Base-by-base conservation (phyloP, 2,888 invertebrate genomes). In the Catocala nupta region DNA sequence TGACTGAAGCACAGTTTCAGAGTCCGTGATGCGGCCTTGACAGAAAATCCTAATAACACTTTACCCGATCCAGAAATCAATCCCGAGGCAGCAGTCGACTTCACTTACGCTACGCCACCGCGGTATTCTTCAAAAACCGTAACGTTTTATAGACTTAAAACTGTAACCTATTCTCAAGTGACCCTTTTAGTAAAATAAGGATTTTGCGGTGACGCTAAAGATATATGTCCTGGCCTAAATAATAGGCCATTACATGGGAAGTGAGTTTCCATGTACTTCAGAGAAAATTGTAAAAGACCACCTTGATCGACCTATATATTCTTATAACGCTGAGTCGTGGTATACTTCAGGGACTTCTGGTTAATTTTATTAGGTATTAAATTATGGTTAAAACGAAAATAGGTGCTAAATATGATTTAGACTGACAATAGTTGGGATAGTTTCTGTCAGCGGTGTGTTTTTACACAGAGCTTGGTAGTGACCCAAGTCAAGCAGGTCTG, bases 211-310 rank as follows among this genome's bases (percentile, higher is more conserved):
- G 45, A 47, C 16, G 39, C 7, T 42, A 39, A 48, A 39, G 33
- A 33, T 44, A 49, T 59, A 52, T 52, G 51, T 48, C 44, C 33
- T 16, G 25, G 13, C 25, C 25, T 51, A 51, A 65, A 61, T 67
- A 54, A 61, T 56, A 42, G 50, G 55, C 68, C 59, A 55, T 73
- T 70, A 71, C 60, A 62, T 59, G 57, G 59, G 34, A 57, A 82
- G 85, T 81, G 85, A 65, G 70, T 84, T 85, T 80, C 57, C 84
- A 59, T 85, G 86, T 86, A 73, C 57, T 34, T 45, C 36, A 47
- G 47, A 36, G 60, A 71, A 80, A 64, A 85, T 82, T 81, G 85
- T 81, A 81, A 84, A 80, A 82, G 82, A 85, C n/a, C 80, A 76
- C 55, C 52, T 44, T 61, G 59, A 58, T 34, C 44, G 57, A 70